Evolutionary conservation across 2,113 vertebrate genomes (phyloP), one percentile per base, ranked within the genome.

Genomic region (Trochalopteron elliotii): DNA sequence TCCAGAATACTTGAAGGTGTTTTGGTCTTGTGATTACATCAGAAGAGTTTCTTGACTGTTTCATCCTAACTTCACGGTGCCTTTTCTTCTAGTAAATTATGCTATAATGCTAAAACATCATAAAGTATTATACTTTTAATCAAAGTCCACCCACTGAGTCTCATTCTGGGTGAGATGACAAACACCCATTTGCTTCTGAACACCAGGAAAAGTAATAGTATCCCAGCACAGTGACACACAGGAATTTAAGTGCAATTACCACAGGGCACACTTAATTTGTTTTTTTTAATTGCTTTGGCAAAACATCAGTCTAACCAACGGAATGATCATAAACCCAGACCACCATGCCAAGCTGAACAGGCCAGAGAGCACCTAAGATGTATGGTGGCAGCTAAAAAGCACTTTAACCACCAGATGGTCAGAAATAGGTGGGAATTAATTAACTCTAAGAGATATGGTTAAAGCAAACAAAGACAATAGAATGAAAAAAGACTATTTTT

Each of bases 101-200:
- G 17, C 21, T 85, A 9, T n/a, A 52, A 35, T 10, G 13, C 42
- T 50, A 6, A 71, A 68, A 37, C 11, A 82, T 4, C 10, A 30
- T 13, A 0, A 50, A 78, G 16, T 44, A 55, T 7, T 30, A 11
- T 15, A n/a, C 11, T 37, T 53, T 14, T 20, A 42, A 0, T 19
- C 3, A 3, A 83, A 61, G 13, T 18, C 44, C 9, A 80, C 14
- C 27, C 21, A n/a, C 0, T 52, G 20, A 83, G 56, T 14, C 10
- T 12, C 15, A 30, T 52, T 83, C 45, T 53, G 42, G 6, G 9
- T 20, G 22, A 56, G 27, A 76, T 9, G 4, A 50, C 16, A 60
- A 30, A 15, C 10, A 69, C 15, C 10, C 31, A 37, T 30, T 65
- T 77, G 23, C 17, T 55, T 60, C 37, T 40, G 25, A 89, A 81